Conservation (phyloP, 2,797 vertebrate genomes). For the Graptemys geographica region DNA sequence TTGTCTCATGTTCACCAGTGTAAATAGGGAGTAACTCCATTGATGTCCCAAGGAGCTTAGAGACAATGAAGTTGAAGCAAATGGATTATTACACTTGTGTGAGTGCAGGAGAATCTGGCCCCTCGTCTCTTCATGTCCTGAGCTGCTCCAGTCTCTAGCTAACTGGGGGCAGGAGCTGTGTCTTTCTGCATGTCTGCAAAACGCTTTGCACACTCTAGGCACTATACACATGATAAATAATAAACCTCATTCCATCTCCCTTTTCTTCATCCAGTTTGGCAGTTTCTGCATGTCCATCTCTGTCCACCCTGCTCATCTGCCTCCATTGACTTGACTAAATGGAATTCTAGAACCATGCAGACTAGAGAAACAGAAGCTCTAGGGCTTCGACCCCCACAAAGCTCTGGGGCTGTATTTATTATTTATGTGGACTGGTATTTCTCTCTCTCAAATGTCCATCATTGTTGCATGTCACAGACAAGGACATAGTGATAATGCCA, state of each 20-base stretch:
- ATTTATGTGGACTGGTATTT: background rate
- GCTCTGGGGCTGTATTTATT: background rate
- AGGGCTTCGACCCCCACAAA: background rate
- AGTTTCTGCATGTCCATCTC: background rate
- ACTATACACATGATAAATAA: background rate
- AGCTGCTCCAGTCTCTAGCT: background rate
- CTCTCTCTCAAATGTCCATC: background rate
- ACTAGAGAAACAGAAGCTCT: background rate
- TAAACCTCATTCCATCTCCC: background rate
- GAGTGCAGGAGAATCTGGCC: background rate
- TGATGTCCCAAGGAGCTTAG: background rate
- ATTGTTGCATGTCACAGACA: background rate
- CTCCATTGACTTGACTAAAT: background rate
- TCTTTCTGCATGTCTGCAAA: background rate
- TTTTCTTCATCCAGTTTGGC: background rate
- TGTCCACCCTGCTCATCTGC: background rate
- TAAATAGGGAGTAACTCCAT: background rate
- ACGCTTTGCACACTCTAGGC: background rate
- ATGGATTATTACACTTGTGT: background rate
- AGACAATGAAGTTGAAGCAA: background rate
- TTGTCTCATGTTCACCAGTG: background rate
- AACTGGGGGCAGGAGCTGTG: background rate
- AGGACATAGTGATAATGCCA: fast-evolving
- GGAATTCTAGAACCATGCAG: background rate
- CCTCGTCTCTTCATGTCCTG: background rate